A percentile compares a stretch with the other conserved stretches of the same genome.
Evolutionary conservation across 2,797 vertebrate species (phyloP).

Genomic region (Pipistrellus pipistrellus): DNA sequence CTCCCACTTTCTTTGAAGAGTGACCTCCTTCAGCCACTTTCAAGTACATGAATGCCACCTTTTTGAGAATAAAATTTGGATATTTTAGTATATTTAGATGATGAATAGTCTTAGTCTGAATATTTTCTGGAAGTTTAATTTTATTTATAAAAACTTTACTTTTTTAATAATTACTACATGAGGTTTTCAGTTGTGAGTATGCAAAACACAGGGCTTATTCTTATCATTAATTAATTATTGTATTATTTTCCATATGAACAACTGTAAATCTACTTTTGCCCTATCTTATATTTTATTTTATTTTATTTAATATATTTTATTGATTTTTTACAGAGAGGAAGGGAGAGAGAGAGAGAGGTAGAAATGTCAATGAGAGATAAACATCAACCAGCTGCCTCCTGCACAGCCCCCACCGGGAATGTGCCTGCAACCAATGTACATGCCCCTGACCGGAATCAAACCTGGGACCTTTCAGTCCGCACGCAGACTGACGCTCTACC

Average conservation of each 20-base stretch:
- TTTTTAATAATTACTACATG: background rate
- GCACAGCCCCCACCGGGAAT: no score
- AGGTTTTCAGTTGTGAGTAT: background rate
- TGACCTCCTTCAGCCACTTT: background rate
- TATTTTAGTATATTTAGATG: conserved; percentile 18
- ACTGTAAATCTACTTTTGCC: background rate
- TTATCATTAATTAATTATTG: background rate
- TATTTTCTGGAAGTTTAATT: conserved; percentile 13
- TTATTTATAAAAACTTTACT: conserved; percentile 7
- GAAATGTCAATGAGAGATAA: no score
- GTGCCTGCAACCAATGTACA: no score
- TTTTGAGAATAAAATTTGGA: background rate
- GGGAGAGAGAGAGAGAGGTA: no score
- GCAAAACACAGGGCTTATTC: background rate
- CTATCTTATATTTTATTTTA: background rate
- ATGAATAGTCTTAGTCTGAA: background rate
- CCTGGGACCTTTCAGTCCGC: no score
- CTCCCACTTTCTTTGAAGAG: conserved; percentile 61
- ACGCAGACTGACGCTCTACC: no score
- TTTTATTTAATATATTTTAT: no score
- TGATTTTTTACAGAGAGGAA: no score
- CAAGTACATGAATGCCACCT: background rate
- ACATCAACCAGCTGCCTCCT: no score
- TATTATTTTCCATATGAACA: background rate
- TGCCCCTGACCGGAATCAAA: no score